Conservation (phyloP, 2,113 vertebrate species). For the Uria aalge region DNA sequence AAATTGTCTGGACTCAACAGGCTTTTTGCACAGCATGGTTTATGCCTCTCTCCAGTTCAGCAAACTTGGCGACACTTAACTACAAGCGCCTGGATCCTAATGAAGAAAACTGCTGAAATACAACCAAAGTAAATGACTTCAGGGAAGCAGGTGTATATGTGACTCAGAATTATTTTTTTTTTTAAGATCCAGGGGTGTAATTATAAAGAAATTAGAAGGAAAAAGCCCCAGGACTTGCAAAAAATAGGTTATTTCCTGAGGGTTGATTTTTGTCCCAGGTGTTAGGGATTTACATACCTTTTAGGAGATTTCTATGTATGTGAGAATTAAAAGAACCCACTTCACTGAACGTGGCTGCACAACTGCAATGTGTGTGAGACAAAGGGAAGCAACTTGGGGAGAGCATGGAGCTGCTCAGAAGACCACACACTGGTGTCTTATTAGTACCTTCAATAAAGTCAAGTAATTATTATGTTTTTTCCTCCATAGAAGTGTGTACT, state of each 20-base stretch:
- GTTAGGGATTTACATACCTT: not conserved
- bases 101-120: constrained; percentile 32
- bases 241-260: constrained; percentile 21
- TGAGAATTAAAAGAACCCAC: not conserved
- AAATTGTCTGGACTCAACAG: not conserved
- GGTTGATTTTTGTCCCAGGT: not conserved
- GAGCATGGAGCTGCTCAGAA: not conserved
- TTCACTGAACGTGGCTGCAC: not conserved
- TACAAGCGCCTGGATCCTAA: not conserved
- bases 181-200: not conserved
- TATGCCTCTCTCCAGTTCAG: not conserved
- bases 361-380: not conserved
- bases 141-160: not conserved
- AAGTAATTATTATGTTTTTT: not conserved
- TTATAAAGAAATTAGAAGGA: constrained; percentile 4
- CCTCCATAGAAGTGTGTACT: not conserved
- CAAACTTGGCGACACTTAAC: not conserved
- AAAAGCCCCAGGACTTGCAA: not conserved
- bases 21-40: not conserved
- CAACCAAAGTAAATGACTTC: constrained; percentile 2
- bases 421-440: not conserved
- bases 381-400: not conserved
- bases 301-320: not conserved
- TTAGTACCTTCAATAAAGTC: not conserved
- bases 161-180: not conserved